phyloP scores from a whole-genome alignment of 2,113 vertebrate species.

The Odocoileus hemionus region DNA sequence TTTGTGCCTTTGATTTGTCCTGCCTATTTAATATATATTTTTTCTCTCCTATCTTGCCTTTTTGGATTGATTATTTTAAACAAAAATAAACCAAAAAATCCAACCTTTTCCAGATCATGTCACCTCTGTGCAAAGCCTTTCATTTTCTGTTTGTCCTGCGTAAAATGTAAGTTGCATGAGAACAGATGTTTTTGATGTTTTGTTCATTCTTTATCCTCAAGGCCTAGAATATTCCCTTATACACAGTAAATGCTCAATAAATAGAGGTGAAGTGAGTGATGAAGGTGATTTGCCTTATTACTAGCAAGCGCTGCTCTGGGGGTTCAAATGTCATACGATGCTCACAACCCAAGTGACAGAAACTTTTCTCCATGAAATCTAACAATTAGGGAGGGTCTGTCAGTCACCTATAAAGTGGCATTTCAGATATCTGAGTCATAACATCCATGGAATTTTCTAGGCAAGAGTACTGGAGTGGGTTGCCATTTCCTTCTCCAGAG shows the following conservation, averaged over 20 bases:
- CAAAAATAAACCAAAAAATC: background rate
- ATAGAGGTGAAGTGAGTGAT: background rate
- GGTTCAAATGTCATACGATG: conserved; percentile 51
- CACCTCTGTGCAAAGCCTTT: background rate
- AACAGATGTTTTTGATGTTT: background rate
- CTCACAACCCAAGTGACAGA: conserved; percentile 26
- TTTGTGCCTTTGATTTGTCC: background rate
- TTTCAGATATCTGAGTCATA: background rate
- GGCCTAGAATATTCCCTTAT: background rate
- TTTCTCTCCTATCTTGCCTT: background rate
- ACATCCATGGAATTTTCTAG: too few species aligned
- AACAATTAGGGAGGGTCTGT: conserved; percentile 34
- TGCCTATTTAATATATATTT: background rate
- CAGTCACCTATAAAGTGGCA: background rate
- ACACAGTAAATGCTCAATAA: background rate
- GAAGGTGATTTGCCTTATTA: background rate
- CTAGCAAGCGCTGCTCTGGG: background rate
- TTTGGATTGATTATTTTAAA: background rate
- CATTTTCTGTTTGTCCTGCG: background rate
- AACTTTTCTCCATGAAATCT: conserved; percentile 45
- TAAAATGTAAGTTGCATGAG: background rate
- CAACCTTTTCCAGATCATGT: background rate
- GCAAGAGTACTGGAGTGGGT: too few species aligned
- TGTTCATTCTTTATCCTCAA: background rate
- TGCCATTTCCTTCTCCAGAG: too few species aligned